Conservation (phyloP, 37 sponge, comb jelly and placozoan species). For the Cladorhizidae sp. region DNA sequence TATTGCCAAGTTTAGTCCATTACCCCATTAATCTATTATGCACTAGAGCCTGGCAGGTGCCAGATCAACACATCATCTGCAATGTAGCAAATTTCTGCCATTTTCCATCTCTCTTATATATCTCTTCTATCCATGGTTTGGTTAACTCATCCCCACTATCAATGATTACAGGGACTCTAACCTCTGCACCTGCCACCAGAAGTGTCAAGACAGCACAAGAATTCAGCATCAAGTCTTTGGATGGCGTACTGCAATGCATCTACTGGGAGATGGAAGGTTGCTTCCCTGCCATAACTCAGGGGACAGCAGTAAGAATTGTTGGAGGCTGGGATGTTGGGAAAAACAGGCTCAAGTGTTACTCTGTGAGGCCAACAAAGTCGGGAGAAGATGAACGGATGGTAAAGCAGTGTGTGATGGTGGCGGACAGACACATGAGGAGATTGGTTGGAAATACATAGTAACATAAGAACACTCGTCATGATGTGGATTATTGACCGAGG, state of each 20-base stretch:
- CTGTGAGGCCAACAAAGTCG: constrained; percentile 29
- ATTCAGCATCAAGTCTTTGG: constrained; percentile 46
- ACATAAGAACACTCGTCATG: too few species aligned
- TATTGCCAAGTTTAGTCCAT: too few species aligned
- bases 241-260: constrained; percentile 55
- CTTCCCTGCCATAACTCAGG: constrained; percentile 35
- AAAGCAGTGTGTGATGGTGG: constrained; percentile 16
- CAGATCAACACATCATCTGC: too few species aligned
- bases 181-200: not conserved
- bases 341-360: constrained; percentile 46
- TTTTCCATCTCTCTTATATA: too few species aligned
- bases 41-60: too few species aligned
- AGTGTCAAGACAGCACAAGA: constrained; percentile 10
- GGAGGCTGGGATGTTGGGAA: constrained; percentile 47
- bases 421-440: constrained; percentile 54
- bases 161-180: constrained; percentile 37
- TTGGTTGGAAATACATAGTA: not conserved
- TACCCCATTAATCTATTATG: too few species aligned
- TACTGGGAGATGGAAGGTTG: constrained; percentile 69
- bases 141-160: too few species aligned
- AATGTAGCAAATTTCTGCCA: too few species aligned
- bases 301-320: constrained; percentile 48
- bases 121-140: too few species aligned
- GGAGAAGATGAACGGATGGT: constrained; percentile 31
- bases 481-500: too few species aligned